Conservation (phyloP, 2,888 invertebrate species). For the Sinhomidia bicolor region DNA sequence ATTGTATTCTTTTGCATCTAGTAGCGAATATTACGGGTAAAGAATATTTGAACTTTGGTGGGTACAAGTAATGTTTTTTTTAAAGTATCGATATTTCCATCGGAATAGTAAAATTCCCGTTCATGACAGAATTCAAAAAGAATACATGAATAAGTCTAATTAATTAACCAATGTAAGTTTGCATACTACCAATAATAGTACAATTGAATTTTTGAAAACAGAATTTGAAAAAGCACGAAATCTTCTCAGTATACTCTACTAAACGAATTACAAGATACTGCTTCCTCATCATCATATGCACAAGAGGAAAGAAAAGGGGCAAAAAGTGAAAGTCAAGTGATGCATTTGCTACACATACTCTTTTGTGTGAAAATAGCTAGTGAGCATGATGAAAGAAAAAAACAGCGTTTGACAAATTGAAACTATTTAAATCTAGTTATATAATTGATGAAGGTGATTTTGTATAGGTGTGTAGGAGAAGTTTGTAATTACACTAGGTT, state of each 20-base stretch:
- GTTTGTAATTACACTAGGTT: too few relatives aligned
- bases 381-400: conserved; percentile 17
- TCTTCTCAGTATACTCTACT: neutral
- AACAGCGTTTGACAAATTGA: conserved; percentile 1
- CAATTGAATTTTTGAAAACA: neutral
- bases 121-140: neutral
- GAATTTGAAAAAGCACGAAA: neutral
- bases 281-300: too few relatives aligned
- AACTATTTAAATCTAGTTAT: neutral
- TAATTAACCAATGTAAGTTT: neutral
- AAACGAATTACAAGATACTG: neutral
- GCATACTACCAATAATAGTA: neutral
- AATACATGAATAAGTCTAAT: neutral
- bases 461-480: neutral
- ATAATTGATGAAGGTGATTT: neutral
- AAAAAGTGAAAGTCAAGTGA: conserved; percentile 6
- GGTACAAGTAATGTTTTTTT: neutral
- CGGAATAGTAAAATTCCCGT: neutral
- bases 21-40: too few relatives aligned
- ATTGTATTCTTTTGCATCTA: neutral
- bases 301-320: neutral
- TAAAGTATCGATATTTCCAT: too few relatives aligned
- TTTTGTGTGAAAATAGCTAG: neutral
- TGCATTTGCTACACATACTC: neutral
- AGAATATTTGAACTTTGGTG: neutral